Conservation (phyloP, 1,140 invertebrate genomes). For the Neuroterus valhalla region DNA sequence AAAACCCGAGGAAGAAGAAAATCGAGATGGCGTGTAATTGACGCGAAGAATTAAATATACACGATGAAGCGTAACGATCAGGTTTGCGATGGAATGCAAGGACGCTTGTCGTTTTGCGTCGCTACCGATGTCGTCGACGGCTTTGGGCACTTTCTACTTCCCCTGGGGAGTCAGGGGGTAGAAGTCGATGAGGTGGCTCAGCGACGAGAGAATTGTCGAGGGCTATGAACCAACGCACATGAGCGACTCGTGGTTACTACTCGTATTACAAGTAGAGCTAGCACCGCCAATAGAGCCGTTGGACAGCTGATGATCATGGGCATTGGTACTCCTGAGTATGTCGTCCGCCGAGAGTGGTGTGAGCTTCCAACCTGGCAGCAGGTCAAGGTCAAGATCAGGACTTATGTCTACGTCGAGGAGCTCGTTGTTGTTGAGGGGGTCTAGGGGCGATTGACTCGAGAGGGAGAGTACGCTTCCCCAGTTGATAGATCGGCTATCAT, state of each 20-base stretch:
- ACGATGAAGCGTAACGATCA: constrained; percentile 31
- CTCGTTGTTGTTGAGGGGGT: constrained; percentile 88
- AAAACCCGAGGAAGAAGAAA: constrained; percentile 52
- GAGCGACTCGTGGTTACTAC: constrained; percentile 71
- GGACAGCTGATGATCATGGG: constrained; percentile 56
- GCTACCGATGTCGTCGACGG: constrained; percentile 37
- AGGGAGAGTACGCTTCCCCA: constrained; percentile 93
- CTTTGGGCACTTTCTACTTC: constrained; percentile 31
- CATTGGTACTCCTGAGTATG: constrained; percentile 76
- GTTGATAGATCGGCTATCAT: constrained; percentile 86
- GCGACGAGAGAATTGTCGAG: constrained; percentile 67
- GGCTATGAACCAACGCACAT: constrained; percentile 75
- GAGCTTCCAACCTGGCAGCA: constrained; percentile 80
- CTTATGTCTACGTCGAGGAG: constrained; percentile 78
- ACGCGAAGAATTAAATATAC: constrained; percentile 66
- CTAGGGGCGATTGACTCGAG: constrained; percentile 87
- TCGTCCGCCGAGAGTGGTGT: constrained; percentile 82
- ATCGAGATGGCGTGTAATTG: constrained; percentile 63
- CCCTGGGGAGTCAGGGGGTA: constrained; percentile 62
- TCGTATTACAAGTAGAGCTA: constrained; percentile 48
- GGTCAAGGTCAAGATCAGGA: constrained; percentile 76
- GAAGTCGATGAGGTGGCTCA: constrained; percentile 72
- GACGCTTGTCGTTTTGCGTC: constrained; percentile 34
- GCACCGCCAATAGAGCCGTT: constrained; percentile 45
- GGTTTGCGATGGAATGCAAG: not conserved